Conservation (phyloP, 2,797 vertebrate species). For the Mormyrops boulengeri region DNA sequence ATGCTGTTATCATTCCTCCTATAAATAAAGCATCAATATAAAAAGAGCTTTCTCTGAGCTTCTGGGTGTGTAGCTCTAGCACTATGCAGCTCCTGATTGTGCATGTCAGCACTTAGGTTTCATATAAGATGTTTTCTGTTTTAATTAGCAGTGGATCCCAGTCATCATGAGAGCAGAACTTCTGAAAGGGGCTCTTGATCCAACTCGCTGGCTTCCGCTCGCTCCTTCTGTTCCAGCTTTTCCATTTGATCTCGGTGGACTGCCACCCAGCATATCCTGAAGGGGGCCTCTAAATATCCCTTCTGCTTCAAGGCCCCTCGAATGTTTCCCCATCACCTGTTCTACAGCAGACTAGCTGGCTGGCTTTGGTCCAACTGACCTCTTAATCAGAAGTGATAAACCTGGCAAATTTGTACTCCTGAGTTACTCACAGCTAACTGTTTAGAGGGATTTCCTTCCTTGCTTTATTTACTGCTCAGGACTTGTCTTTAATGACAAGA, state of each 20-base stretch:
- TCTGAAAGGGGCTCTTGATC: background rate
- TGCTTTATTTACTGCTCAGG: background rate
- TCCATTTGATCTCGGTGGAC: constrained; percentile 7
- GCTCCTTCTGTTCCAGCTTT: background rate
- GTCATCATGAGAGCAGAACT: background rate
- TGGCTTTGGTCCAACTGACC: constrained; percentile 1
- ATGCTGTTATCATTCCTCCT: background rate
- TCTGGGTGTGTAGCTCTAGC: background rate
- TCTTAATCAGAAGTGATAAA: background rate
- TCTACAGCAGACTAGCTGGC: background rate
- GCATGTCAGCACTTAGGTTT: background rate
- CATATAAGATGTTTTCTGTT: background rate
- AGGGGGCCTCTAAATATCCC: background rate
- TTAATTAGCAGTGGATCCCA: constrained; percentile 3
- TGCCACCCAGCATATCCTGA: constrained; percentile 7
- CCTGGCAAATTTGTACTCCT: background rate
- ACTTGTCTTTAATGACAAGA: background rate
- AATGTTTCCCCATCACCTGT: constrained; percentile 7
- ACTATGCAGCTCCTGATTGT: background rate
- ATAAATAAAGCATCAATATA: background rate
- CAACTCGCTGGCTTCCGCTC: background rate
- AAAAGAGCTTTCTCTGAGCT: background rate
- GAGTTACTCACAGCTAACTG: background rate
- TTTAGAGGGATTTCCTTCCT: background rate
- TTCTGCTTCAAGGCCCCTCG: background rate